Conservation (phyloP, 2,888 invertebrate genomes). For the Plebejus melissa region DNA sequence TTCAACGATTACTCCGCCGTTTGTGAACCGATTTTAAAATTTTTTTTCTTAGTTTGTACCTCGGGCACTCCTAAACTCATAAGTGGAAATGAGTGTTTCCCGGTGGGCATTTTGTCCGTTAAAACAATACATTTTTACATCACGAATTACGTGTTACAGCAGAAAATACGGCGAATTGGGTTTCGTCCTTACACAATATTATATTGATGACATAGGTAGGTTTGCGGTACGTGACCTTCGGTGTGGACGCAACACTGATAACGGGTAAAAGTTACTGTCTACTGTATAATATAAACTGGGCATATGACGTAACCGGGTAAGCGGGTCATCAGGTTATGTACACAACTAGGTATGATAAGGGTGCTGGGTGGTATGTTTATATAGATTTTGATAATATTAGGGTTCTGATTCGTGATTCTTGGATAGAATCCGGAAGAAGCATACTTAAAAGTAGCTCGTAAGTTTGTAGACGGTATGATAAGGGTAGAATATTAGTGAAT, state of each 20-base stretch:
- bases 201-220: constrained; percentile 11
- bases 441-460: not conserved
- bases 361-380: not conserved
- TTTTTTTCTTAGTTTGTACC: too few species aligned
- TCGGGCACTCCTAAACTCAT: too few species aligned
- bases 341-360: not conserved
- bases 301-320: not conserved
- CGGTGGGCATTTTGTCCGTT: too few species aligned
- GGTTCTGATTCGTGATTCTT: not conserved
- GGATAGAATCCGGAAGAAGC: not conserved
- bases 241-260: not conserved
- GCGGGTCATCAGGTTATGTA: not conserved
- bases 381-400: not conserved
- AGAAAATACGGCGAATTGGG: not conserved
- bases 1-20: too few species aligned
- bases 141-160: not conserved
- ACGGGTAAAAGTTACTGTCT: not conserved
- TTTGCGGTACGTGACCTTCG: not conserved
- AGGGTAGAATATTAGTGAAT: too few species aligned
- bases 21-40: too few species aligned
- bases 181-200: not conserved
- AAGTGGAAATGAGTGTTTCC: too few species aligned
- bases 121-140: too few species aligned
- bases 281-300: not conserved
- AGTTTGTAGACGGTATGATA: not conserved